phyloP scores from a whole-genome alignment of 2,888 invertebrate species.

The Agonopterix alstromeriana region DNA sequence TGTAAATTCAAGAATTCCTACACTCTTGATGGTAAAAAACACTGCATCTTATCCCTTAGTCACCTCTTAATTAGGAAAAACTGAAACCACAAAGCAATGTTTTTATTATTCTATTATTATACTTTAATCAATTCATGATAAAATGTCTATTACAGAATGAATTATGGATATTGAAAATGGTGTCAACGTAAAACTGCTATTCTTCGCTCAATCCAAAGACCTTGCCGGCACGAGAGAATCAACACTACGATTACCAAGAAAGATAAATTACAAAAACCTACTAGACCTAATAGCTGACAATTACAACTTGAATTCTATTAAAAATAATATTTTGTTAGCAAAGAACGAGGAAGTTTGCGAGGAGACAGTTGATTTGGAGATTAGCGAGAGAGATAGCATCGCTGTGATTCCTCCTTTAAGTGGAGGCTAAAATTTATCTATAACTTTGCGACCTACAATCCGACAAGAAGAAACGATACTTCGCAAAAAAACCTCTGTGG shows the following conservation, averaged over 20 bases:
- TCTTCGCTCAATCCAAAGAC: constrained; percentile 95
- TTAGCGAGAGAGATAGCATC: constrained; percentile 85
- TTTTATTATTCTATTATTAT: too few species aligned
- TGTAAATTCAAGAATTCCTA: too few species aligned
- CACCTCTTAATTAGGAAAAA: too few species aligned
- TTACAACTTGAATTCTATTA: constrained; percentile 82
- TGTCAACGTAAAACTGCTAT: constrained; percentile 82
- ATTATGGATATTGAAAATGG: constrained; percentile 64
- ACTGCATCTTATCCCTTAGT: too few species aligned
- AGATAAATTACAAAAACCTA: constrained; percentile 75
- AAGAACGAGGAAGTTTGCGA: constrained; percentile 88
- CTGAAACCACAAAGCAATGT: too few species aligned
- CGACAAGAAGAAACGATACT: not conserved
- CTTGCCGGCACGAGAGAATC: constrained; percentile 80
- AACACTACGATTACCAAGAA: constrained; percentile 64
- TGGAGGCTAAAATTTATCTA: constrained; percentile 81
- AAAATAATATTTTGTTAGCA: constrained; percentile 85
- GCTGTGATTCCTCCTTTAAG: constrained; percentile 97
- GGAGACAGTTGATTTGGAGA: constrained; percentile 65
- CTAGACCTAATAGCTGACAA: constrained; percentile 75
- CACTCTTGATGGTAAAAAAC: too few species aligned
- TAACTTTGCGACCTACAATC: not conserved
- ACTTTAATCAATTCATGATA: too few species aligned
- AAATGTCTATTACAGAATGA: constrained; percentile 32
- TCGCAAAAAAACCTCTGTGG: not conserved